Conservation (phyloP, 2,888 invertebrate species). For the Drosophila flavopinicola region DNA sequence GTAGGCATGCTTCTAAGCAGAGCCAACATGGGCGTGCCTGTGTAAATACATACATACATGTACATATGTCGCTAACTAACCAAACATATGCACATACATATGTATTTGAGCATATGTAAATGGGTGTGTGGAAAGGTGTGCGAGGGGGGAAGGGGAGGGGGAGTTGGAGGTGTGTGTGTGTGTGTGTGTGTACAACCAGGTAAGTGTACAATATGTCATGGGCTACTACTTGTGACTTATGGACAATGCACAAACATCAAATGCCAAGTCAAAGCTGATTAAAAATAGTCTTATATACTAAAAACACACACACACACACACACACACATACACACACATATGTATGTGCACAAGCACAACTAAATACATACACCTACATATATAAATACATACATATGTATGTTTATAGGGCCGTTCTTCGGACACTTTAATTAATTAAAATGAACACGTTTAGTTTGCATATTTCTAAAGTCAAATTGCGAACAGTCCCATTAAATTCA, state of each 20-base stretch:
- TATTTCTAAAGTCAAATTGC: too few species aligned
- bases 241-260: slow-evolving; percentile 52
- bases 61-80: too few species aligned
- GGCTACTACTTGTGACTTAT: slow-evolving; percentile 50
- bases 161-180: neutral
- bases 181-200: slow-evolving; percentile 16
- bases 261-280: slow-evolving; percentile 49
- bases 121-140: neutral
- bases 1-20: slow-evolving; percentile 35
- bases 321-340: slow-evolving; percentile 6
- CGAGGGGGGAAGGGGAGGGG: slow-evolving; percentile 8
- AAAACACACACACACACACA: slow-evolving; percentile 13
- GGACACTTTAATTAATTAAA: neutral
- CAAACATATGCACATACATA: neutral
- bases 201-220: slow-evolving; percentile 33
- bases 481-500: neutral
- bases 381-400: slow-evolving; percentile 9
- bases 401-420: slow-evolving; percentile 13
- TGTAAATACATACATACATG: slow-evolving; percentile 14
- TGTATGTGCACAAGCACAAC: slow-evolving; percentile 11
- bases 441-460: neutral
- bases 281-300: slow-evolving; percentile 43
- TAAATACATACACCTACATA: slow-evolving; percentile 8
- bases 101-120: slow-evolving; percentile 1
- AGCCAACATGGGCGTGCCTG: slow-evolving; percentile 29